These are phyloP conservation scores for Austrofundulus limnaeus DNA, from an alignment of 2,113 vertebrate genomes.

Conservation along the genomic window DNA sequence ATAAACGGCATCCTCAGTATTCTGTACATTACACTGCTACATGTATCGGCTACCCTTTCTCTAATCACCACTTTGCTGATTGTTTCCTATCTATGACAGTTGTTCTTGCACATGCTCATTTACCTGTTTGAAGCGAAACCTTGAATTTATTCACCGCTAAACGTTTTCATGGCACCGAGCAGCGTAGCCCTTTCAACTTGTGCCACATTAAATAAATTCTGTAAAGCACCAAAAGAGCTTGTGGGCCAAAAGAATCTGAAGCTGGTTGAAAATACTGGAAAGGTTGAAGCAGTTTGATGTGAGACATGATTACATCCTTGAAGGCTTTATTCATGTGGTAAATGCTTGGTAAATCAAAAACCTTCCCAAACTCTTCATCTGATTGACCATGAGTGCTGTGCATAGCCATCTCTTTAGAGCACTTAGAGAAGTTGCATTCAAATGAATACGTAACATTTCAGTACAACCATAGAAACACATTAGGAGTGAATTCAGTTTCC, in stretches of 20 bases:
- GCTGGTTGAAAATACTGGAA: slow-evolving; percentile 7
- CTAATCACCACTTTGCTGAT: not conserved
- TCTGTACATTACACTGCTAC: slow-evolving; percentile 65
- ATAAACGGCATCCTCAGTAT: no score
- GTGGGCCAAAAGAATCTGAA: slow-evolving; percentile 23
- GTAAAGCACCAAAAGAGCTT: slow-evolving; percentile 19
- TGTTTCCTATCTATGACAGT: not conserved
- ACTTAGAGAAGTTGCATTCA: slow-evolving; percentile 25
- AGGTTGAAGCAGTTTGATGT: slow-evolving; percentile 4
- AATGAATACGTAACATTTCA: slow-evolving; percentile 15
- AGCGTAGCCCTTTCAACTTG: slow-evolving; percentile 57
- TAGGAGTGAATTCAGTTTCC: slow-evolving; percentile 18
- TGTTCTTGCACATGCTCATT: slow-evolving; percentile 17
- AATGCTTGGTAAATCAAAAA: slow-evolving; percentile 10
- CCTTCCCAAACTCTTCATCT: not conserved
- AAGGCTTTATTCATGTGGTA: slow-evolving; percentile 31
- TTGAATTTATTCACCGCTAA: slow-evolving; percentile 10
- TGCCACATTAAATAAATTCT: slow-evolving; percentile 39
- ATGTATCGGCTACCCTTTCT: slow-evolving; percentile 66
- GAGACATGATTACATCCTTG: slow-evolving; percentile 3
- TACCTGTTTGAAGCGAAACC: slow-evolving; percentile 14
- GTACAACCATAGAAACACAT: slow-evolving; percentile 9
- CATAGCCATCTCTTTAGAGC: slow-evolving; percentile 54
- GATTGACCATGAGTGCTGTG: slow-evolving; percentile 45
- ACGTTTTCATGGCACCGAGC: slow-evolving; percentile 25